Conservation (phyloP, 2,113 vertebrate genomes). For the Bos indicus region DNA sequence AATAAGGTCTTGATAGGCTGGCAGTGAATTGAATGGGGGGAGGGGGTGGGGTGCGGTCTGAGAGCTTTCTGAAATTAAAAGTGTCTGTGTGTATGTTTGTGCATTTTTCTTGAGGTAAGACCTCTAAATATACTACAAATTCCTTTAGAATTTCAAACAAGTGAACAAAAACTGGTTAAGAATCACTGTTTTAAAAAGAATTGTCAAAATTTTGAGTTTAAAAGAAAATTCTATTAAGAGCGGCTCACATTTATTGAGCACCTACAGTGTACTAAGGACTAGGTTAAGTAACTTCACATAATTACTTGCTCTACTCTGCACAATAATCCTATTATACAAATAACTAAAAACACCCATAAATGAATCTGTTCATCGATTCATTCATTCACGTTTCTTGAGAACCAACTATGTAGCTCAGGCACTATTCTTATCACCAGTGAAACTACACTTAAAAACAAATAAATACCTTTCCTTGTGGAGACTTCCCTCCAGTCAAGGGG, state of each 20-base stretch:
- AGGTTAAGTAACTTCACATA: background rate
- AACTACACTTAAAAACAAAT: background rate
- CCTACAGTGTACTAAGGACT: background rate
- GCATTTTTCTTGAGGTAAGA: background rate
- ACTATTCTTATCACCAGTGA: background rate
- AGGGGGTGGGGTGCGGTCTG: rapidly evolving
- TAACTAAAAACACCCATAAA: background rate
- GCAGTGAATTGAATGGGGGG: rapidly evolving
- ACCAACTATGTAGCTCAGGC: background rate
- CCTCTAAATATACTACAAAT: background rate
- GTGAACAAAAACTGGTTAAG: background rate
- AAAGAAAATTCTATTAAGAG: background rate
- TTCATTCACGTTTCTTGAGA: background rate
- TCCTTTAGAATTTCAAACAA: background rate
- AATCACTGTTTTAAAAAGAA: background rate
- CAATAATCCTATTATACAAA: background rate
- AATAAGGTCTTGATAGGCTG: background rate
- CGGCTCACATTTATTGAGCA: background rate
- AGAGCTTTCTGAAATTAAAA: background rate
- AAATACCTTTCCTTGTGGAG: background rate
- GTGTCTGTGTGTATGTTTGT: background rate
- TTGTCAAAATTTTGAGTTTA: background rate
- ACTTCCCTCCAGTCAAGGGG: background rate
- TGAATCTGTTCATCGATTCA: background rate
- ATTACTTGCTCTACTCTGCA: background rate